Evolutionary conservation across 1,140 invertebrate genomes (phyloP), one percentile per base, ranked within the genome.

Genomic region (Penaeus vannamei): DNA sequence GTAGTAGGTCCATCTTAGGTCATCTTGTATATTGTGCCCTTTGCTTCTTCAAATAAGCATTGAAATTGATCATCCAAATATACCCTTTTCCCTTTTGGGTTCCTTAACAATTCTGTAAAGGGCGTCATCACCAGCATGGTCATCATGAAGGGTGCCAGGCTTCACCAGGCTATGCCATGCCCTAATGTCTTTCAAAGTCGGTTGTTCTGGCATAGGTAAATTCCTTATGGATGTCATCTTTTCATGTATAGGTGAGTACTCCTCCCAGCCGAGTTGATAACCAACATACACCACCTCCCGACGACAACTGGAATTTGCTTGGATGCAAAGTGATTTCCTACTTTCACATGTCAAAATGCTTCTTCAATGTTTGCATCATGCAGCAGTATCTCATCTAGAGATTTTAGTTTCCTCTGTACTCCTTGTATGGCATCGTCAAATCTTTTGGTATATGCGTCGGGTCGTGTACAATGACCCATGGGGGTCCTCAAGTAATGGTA

Each of bases 391-490:
- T 85, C 83, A 29, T 85, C 83, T 19, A 69, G 7, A 42, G 29
- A 85, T 66, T 83, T 10, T 26, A 32, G 62, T 22, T 83, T 32
- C 26, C 5, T 29, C 26, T 10, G 81, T 12, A 84, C 36, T 53
- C 64, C 87, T 20, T 14, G 5, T 20, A 85, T 42, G 66, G 60
- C 87, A 53, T 88, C 80, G 61, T 88, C 80, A 23, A 72, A 85
- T 32, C 87, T 46, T n/a, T 84, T 88, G 42, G 80, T 85, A 23
- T 84, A 85, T 46, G 60, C 87, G 36, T 88, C 36, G 7, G 77
- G 22, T 7, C 60, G 77, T 85, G 86, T 61, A 19, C 76, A 81
- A 80, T 86, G 69, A 1, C 86, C 59, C 86, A 82, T 88, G 12
- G 62, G 86, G 10, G 60, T 82, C 5, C 46, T 26, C 23, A 17